Evolutionary conservation across 2,113 vertebrate species (phyloP).

Genomic region (Pelobates fuscus): DNA sequence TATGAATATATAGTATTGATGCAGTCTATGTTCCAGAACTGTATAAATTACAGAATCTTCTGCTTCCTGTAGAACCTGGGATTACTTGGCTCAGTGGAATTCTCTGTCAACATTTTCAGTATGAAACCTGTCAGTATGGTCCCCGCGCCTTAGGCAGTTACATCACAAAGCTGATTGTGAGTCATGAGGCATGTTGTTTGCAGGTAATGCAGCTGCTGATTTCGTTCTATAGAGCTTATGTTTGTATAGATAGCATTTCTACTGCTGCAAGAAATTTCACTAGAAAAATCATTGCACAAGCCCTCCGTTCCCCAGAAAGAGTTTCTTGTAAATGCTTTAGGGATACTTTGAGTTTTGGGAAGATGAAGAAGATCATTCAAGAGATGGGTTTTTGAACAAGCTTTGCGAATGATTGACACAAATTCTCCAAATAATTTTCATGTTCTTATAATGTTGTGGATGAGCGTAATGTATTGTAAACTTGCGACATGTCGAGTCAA

Average conservation of each 20-base stretch:
- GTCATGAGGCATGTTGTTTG: background rate
- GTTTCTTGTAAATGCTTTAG: constrained; percentile 15
- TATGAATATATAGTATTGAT: background rate
- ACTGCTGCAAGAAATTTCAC: background rate
- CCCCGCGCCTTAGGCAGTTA: background rate
- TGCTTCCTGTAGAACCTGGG: background rate
- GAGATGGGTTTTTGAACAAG: constrained; percentile 20
- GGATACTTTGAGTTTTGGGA: constrained; percentile 2
- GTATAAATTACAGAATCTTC: background rate
- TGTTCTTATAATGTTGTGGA: background rate
- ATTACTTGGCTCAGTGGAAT: background rate
- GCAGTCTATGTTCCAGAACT: background rate
- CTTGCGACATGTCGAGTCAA: background rate
- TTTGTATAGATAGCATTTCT: background rate
- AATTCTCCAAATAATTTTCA: constrained; percentile 3
- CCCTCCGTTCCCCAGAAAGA: background rate
- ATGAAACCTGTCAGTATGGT: background rate
- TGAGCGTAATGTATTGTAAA: constrained; percentile 4
- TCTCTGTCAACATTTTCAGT: background rate
- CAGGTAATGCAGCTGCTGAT: background rate
- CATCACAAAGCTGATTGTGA: background rate
- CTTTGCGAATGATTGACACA: constrained; percentile 6
- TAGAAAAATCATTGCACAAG: background rate
- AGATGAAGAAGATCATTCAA: constrained; percentile 31
- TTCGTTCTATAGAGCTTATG: background rate